A percentile compares a stretch with the other conserved stretches of the same genome.
Conservation (phyloP, 2,888 invertebrate species). For the Pseudanteris insignis region DNA sequence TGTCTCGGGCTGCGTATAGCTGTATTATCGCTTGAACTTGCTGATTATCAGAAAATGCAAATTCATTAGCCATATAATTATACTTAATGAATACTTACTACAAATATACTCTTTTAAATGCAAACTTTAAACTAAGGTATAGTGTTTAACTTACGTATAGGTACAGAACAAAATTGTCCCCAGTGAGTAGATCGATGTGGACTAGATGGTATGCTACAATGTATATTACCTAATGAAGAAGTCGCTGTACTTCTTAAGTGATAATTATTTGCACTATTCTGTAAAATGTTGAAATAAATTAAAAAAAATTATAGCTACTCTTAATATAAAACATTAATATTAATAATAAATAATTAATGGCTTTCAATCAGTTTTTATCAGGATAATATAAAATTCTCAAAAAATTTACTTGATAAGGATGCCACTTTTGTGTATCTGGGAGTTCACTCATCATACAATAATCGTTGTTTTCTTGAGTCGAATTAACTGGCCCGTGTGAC, state of each 20-base stretch:
- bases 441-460: slow-evolving; percentile 55
- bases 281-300: slow-evolving; percentile 12
- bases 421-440: slow-evolving; percentile 63
- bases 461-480: slow-evolving; percentile 46
- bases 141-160: slow-evolving; percentile 57
- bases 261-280: slow-evolving; percentile 58
- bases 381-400: not conserved
- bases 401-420: slow-evolving; percentile 62
- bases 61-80: slow-evolving; percentile 2
- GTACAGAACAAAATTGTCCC: slow-evolving; percentile 61
- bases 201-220: slow-evolving; percentile 55
- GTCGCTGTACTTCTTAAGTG: slow-evolving; percentile 55
- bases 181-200: slow-evolving; percentile 56
- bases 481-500: slow-evolving; percentile 39
- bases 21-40: slow-evolving; percentile 51
- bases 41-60: slow-evolving; percentile 7
- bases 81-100: too few relatives aligned
- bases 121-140: not conserved
- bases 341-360: too few relatives aligned
- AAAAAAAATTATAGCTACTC: too few relatives aligned
- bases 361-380: too few relatives aligned
- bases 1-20: slow-evolving; percentile 59
- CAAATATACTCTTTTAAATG: slow-evolving; percentile 1
- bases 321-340: too few relatives aligned
- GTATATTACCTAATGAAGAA: slow-evolving; percentile 56